These are phyloP conservation scores for Babylonia areolata DNA, from an alignment of 1,140 invertebrate species.

Conservation along the genomic window DNA sequence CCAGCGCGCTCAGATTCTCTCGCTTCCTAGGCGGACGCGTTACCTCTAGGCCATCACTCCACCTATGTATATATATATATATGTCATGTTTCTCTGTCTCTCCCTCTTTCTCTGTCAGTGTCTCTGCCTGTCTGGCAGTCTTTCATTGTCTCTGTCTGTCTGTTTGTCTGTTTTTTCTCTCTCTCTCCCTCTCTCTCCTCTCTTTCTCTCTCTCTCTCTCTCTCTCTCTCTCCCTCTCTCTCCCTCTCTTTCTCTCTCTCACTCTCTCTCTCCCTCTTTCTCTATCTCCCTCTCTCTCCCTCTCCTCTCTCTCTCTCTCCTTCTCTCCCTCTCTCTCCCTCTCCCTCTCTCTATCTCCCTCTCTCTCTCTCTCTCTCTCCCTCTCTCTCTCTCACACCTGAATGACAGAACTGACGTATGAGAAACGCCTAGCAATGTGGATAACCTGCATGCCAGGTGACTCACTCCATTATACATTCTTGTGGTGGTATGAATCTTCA, in stretches of 20 bases:
- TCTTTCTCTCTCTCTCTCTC: not conserved
- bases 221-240: not conserved
- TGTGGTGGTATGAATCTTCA: too few relatives aligned
- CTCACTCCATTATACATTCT: too few relatives aligned
- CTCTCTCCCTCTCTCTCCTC: not conserved
- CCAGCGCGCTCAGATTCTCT: too few relatives aligned
- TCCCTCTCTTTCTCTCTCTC: not conserved
- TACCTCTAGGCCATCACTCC: too few relatives aligned
- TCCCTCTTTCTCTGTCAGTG: not conserved
- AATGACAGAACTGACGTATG: too few relatives aligned
- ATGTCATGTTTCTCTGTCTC: too few relatives aligned
- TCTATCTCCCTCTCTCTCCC: not conserved
- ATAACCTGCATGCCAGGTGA: too few relatives aligned
- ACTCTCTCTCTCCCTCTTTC: not conserved
- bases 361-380: slow-evolving; percentile 8
- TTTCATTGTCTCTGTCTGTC: not conserved
- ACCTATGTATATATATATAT: too few relatives aligned
- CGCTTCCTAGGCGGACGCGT: too few relatives aligned
- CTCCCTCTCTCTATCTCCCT: not conserved
- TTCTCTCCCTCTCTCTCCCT: not conserved
- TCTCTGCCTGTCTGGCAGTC: not conserved
- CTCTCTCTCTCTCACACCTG: not conserved
- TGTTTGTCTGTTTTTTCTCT: not conserved
- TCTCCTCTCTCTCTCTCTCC: not conserved
- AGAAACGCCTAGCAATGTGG: too few relatives aligned